Percentiles rank a stretch among this genome's conserved stretches.
phyloP scores from a whole-genome alignment of 2,113 vertebrate genomes.

The Philantomba maxwellii region DNA sequence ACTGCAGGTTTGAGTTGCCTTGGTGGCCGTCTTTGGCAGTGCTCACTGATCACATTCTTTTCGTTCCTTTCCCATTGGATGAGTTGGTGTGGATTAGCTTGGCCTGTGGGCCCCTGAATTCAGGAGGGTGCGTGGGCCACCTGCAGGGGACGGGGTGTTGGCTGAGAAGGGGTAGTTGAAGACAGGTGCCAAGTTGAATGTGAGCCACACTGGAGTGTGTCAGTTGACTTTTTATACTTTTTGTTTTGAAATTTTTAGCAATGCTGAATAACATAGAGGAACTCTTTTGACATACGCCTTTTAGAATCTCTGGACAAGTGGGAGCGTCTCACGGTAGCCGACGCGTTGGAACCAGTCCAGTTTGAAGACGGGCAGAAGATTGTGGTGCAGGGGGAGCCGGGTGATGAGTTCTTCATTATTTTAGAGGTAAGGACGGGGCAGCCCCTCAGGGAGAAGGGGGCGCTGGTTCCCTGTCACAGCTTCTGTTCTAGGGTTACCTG shows the following conservation, averaged over 20 bases:
- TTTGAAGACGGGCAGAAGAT: slow-evolving; percentile 99
- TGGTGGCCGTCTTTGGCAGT: background rate
- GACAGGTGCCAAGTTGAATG: background rate
- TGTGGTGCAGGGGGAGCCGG: slow-evolving; percentile 97
- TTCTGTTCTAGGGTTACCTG: background rate
- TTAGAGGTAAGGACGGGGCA: slow-evolving; percentile 84
- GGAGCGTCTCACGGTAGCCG: slow-evolving; percentile 97
- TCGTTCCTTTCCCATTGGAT: background rate
- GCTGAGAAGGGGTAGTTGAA: background rate
- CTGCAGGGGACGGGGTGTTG: background rate
- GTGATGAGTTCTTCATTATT: slow-evolving; percentile 99
- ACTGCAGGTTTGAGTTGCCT: background rate
- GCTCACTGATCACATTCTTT: background rate
- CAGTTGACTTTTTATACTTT: background rate
- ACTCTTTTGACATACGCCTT: background rate
- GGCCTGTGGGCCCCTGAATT: background rate
- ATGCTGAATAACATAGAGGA: background rate
- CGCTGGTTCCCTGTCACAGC: background rate
- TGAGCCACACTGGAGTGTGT: background rate
- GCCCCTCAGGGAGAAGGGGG: background rate
- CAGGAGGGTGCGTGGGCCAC: background rate
- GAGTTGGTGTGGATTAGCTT: background rate
- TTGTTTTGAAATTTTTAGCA: background rate
- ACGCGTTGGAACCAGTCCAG: slow-evolving; percentile 94
- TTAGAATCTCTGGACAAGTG: slow-evolving; percentile 98